phyloP scores from a whole-genome alignment of 35 echinoderm and acorn worm species.

The Lytechinus pictus region DNA sequence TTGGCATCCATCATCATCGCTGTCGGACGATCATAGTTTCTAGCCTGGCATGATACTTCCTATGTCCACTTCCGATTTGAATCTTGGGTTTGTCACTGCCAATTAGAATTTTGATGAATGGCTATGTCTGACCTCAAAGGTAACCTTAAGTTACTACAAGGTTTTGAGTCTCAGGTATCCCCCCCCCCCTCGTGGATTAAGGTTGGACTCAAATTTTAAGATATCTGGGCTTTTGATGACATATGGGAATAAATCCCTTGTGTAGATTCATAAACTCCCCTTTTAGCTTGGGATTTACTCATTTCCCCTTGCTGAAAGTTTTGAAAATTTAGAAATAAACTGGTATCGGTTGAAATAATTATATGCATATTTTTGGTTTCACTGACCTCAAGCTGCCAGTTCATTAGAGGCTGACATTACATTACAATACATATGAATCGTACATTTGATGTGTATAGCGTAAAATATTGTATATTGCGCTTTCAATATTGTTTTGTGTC shows the following conservation, averaged over 20 bases:
- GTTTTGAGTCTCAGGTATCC: background rate
- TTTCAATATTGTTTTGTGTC: too few relatives aligned
- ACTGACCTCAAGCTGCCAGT: background rate
- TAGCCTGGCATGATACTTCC: background rate
- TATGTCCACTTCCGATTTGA: conserved; percentile 3
- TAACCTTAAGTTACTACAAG: background rate
- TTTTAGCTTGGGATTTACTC: background rate
- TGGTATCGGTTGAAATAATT: background rate
- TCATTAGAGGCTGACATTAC: too few relatives aligned
- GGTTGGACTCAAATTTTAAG: background rate
- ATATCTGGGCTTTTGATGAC: background rate
- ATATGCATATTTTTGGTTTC: background rate
- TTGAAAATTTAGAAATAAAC: background rate
- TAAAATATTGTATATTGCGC: too few relatives aligned
- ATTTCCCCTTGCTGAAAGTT: background rate
- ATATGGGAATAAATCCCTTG: background rate
- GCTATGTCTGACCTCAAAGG: background rate
- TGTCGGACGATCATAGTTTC: background rate
- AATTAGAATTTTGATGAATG: conserved; percentile 20
- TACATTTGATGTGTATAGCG: too few relatives aligned
- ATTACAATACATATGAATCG: too few relatives aligned
- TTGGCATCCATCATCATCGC: background rate
- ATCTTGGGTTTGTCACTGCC: background rate
- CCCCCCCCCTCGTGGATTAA: background rate
- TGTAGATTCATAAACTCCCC: background rate